phyloP scores from a whole-genome alignment of 2,888 invertebrate genomes.

The Phortica magna region DNA sequence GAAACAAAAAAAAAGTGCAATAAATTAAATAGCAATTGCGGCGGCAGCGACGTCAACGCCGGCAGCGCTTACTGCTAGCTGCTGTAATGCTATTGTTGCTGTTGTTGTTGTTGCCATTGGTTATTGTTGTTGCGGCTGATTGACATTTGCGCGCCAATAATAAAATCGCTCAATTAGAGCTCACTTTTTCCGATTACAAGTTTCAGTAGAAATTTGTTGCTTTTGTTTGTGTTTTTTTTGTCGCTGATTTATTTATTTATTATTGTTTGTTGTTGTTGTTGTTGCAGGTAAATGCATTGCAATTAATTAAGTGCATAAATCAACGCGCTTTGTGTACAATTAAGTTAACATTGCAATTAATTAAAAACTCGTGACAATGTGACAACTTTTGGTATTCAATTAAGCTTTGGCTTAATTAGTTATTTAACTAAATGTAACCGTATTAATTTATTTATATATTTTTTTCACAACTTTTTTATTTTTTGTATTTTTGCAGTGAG shows the following conservation, averaged over 20 bases:
- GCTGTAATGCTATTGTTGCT: neutral
- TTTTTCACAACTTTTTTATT: neutral
- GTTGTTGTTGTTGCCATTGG: slow-evolving; percentile 13
- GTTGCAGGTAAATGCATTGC: slow-evolving; percentile 55
- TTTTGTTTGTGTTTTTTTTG: neutral
- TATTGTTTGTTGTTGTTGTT: slow-evolving; percentile 25
- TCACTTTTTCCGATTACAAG: neutral
- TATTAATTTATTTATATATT: neutral
- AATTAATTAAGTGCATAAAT: slow-evolving; percentile 66
- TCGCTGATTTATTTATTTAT: slow-evolving; percentile 8
- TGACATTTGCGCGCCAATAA: slow-evolving; percentile 46
- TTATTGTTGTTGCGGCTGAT: slow-evolving; percentile 26
- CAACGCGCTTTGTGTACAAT: slow-evolving; percentile 35
- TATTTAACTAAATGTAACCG: neutral
- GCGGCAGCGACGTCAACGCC: too few species aligned
- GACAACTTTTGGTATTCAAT: slow-evolving; percentile 24
- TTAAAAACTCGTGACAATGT: slow-evolving; percentile 29
- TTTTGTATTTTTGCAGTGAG: slow-evolving; percentile 88
- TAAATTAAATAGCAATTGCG: slow-evolving; percentile 9
- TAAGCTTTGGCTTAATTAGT: neutral
- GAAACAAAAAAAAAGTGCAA: slow-evolving; percentile 3
- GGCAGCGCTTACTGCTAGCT: neutral
- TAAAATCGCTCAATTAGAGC: slow-evolving; percentile 14
- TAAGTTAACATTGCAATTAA: slow-evolving; percentile 35
- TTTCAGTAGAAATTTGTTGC: neutral